These are phyloP conservation scores for Acromyrmex heyeri DNA, from an alignment of 1,140 invertebrate genomes.

Conservation along the genomic window DNA sequence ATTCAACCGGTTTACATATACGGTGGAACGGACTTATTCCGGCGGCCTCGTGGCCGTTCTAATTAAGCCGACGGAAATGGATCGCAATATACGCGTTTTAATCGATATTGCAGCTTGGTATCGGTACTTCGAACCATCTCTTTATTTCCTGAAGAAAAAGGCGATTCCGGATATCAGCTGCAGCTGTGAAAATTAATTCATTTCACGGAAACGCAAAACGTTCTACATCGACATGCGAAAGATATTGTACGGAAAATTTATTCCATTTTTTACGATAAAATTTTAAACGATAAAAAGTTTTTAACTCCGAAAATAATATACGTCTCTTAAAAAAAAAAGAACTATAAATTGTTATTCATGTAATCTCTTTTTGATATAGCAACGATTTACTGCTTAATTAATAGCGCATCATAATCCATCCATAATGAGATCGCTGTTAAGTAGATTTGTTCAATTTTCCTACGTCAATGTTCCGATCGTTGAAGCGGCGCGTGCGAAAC, in stretches of 20 bases:
- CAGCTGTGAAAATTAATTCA: conserved; percentile 56
- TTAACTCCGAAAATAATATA: not conserved
- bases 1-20: conserved; percentile 2
- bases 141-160: conserved; percentile 56
- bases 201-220: not conserved
- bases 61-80: conserved; percentile 69
- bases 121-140: conserved; percentile 4
- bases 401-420: not conserved
- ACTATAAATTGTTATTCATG: not conserved
- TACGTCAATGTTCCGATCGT: not conserved
- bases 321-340: not conserved
- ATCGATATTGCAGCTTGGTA: conserved; percentile 59
- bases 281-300: not conserved
- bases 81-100: conserved; percentile 69
- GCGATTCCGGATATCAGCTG: conserved; percentile 8
- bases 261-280: not conserved
- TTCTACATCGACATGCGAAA: not conserved
- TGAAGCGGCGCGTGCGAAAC: conserved; percentile 5
- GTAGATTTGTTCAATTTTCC: conserved; percentile 11
- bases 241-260: not conserved
- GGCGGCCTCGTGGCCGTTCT: conserved; percentile 60
- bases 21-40: conserved; percentile 61
- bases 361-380: not conserved
- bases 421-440: not conserved
- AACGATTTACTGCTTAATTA: not conserved